Conservation (phyloP, 2,888 invertebrate species). For the Ditula angustiorana region DNA sequence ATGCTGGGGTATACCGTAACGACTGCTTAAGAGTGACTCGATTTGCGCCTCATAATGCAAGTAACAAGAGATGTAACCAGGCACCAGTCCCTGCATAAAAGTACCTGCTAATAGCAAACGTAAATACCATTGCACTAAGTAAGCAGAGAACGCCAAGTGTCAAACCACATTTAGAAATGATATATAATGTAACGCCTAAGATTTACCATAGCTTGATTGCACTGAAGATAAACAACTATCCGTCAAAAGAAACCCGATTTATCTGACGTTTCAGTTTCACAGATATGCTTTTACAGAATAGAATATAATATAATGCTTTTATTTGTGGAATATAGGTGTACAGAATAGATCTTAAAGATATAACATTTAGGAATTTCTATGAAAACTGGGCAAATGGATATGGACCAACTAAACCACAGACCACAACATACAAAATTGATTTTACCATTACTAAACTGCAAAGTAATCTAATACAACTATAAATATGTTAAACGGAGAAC, state of each 20-base stretch:
- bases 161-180: conserved; percentile 22
- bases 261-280: neutral
- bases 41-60: too few relatives aligned
- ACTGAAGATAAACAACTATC: conserved; percentile 19
- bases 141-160: conserved; percentile 8
- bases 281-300: neutral
- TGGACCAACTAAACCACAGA: neutral
- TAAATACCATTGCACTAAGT: neutral
- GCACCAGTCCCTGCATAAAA: too few relatives aligned
- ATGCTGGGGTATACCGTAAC: too few relatives aligned
- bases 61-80: too few relatives aligned
- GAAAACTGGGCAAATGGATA: too few relatives aligned
- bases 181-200: conserved; percentile 2
- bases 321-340: too few relatives aligned
- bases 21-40: too few relatives aligned
- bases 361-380: too few relatives aligned
- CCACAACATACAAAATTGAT: conserved; percentile 5
- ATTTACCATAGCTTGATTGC: conserved; percentile 25
- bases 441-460: conserved; percentile 9
- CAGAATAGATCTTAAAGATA: too few relatives aligned
- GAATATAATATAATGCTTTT: too few relatives aligned
- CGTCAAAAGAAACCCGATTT: neutral
- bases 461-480: conserved; percentile 24
- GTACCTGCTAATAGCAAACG: too few relatives aligned
- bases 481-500: conserved; percentile 29